Base-by-base conservation (phyloP, 2,888 invertebrate genomes). In the Meganola albula region DNA sequence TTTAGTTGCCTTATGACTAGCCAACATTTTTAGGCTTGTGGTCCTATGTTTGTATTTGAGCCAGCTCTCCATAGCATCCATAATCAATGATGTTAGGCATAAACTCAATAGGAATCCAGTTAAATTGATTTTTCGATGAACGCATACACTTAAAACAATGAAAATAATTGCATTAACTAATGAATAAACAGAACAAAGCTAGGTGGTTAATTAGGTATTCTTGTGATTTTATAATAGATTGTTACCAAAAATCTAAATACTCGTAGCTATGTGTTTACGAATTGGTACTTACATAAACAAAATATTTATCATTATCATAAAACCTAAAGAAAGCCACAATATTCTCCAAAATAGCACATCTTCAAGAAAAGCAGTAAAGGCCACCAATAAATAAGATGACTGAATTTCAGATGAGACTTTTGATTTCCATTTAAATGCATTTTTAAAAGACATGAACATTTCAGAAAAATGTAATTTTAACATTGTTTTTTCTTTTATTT, bases 261-360 rank as follows among this genome's bases (percentile, higher is more conserved):
- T n/a, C n/a, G n/a, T n/a, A n/a, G n/a, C n/a, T n/a, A n/a, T n/a
- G n/a, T n/a, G n/a, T n/a, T n/a, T n/a, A n/a, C n/a, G n/a, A n/a
- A n/a, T n/a, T 2, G 14, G 21, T 54, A 78, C 83, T 77, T 65
- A 85, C 84, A 77, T 60, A 53, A 77, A 73, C 37, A 77, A 30
- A 22, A 73, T 13, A 58, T 77, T 71, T 37, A 75, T 37, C 51
- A 72, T 40, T 38, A 65, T 49, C 42, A 79, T 68, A 55, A 76
- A 77, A 29, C 67, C 51, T 30, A 79, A 48, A 40, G 84, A 75
- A 18, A 77, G 40, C 78, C 79, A 83, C 57, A 66, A 60, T 50
- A 69, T 74, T 52, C 64, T 76, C 84, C 84, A 85, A 63, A 80
- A 72, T 52, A 85, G 63, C 53, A 78, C 58, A 65, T 84, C 77